phyloP scores from a whole-genome alignment of 2,113 vertebrate species.

The Gallinago jamesoni region DNA sequence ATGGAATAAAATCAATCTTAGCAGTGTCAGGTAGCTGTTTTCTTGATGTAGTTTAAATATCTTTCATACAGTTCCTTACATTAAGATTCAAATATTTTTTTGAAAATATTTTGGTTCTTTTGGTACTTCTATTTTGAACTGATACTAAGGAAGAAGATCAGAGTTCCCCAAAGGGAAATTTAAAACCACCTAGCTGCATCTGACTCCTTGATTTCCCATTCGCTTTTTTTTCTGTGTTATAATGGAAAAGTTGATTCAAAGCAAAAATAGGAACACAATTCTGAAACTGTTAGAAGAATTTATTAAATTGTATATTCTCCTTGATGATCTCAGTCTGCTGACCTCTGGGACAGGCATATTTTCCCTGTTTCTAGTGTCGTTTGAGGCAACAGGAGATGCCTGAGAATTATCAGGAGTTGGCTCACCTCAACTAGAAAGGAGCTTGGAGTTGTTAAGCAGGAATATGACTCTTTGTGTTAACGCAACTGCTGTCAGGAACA shows the following conservation, averaged over 20 bases:
- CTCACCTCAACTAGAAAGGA: neutral
- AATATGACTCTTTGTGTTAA: neutral
- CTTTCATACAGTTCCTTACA: neutral
- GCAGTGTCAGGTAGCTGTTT: neutral
- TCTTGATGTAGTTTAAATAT: neutral
- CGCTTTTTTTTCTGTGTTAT: neutral
- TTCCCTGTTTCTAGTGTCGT: neutral
- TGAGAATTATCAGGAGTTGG: neutral
- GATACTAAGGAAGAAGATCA: neutral
- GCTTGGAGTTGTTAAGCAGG: neutral
- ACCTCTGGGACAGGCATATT: neutral
- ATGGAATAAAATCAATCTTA: neutral
- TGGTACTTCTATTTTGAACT: neutral
- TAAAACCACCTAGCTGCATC: neutral
- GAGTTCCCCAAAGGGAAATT: neutral
- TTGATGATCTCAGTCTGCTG: neutral
- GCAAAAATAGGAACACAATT: neutral
- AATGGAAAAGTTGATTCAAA: neutral
- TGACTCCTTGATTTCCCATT: neutral
- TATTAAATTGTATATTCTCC: neutral
- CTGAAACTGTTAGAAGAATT: neutral
- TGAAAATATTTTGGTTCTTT: neutral
- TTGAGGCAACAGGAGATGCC: neutral
- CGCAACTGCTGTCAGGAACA: neutral
- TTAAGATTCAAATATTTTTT: neutral